Conservation (phyloP, 2,113 vertebrate species). For the Pituophis catenifer region DNA sequence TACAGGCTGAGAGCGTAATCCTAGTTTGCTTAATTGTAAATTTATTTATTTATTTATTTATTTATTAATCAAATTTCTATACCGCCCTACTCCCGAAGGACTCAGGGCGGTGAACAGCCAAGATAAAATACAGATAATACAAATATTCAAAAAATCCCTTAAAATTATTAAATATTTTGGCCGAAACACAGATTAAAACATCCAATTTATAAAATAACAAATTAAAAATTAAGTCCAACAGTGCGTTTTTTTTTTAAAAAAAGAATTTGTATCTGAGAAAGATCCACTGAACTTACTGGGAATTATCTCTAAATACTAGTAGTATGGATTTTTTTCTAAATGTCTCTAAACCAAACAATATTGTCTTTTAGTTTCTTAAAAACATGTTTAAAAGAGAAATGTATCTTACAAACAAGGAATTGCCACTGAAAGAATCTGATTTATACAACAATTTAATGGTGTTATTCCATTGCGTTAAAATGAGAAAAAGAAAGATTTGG, state of each 20-base stretch:
- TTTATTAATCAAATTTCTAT: too few relatives aligned
- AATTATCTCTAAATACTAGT: neutral
- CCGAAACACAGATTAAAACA: too few relatives aligned
- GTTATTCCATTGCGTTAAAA: too few relatives aligned
- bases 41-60: too few relatives aligned
- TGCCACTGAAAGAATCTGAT: neutral
- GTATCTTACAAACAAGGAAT: neutral
- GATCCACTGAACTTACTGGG: neutral
- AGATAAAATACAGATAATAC: too few relatives aligned
- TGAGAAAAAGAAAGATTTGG: neutral
- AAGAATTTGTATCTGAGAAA: neutral
- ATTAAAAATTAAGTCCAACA: neutral
- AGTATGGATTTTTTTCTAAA: neutral
- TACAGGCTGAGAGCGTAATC: neutral
- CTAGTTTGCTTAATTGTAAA: neutral
- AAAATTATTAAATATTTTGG: too few relatives aligned
- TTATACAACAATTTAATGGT: neutral
- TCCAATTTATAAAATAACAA: too few relatives aligned
- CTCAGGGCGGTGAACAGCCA: too few relatives aligned
- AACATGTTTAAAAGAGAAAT: neutral
- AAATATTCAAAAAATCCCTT: too few relatives aligned
- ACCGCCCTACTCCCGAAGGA: too few relatives aligned
- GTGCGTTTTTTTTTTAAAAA: neutral
- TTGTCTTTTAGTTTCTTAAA: neutral
- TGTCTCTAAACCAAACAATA: neutral